phyloP scores from a whole-genome alignment of 2,113 vertebrate genomes.

The Lepidothrix coronata region DNA sequence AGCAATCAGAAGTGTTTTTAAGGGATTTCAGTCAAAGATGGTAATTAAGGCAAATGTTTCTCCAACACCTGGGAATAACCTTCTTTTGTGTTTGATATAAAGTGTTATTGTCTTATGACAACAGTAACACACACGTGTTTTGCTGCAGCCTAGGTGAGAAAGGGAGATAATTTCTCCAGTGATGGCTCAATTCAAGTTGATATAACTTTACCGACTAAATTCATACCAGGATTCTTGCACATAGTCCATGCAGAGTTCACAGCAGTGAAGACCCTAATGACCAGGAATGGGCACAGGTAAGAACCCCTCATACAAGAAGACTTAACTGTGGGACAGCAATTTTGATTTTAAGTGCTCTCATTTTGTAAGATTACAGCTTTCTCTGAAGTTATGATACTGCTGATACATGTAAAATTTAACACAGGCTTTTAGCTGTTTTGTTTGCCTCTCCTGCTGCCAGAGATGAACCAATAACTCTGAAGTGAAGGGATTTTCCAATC shows the following conservation, averaged over 20 bases:
- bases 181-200: not conserved
- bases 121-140: not conserved
- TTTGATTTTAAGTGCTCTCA: not conserved
- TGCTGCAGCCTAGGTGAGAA: not conserved
- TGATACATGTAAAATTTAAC: not conserved
- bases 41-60: constrained; percentile 7
- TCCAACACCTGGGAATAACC: not conserved
- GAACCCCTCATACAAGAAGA: not conserved
- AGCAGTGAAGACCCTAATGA: not conserved
- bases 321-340: not conserved
- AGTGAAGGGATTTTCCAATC: not conserved
- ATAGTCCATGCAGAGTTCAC: not conserved
- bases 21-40: not conserved
- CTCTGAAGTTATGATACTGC: not conserved
- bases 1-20: not conserved
- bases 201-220: not conserved
- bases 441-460: not conserved
- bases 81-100: not conserved
- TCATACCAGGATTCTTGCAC: not conserved
- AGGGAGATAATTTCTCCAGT: not conserved
- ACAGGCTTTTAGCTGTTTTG: not conserved
- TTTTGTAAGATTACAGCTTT: not conserved
- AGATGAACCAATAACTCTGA: not conserved
- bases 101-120: not conserved
- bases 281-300: not conserved